Percentiles rank a stretch among this genome's conserved stretches.
Conservation (phyloP, 2,797 vertebrate genomes). For the Gallinago stenura region DNA sequence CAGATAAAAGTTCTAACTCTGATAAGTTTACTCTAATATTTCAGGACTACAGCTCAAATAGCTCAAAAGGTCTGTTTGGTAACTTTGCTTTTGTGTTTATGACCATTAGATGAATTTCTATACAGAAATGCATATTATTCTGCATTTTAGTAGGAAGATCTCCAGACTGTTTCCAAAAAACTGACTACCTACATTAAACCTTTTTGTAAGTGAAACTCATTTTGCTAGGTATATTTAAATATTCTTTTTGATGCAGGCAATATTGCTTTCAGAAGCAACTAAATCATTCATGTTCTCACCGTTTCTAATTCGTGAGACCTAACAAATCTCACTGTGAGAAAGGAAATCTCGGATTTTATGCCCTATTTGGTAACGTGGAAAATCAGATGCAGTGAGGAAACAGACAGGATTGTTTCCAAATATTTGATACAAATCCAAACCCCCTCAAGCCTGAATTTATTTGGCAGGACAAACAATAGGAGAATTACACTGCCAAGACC, state of each 20-base stretch:
- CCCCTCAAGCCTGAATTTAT: conserved; percentile 31
- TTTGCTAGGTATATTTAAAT: not conserved
- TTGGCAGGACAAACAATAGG: conserved; percentile 46
- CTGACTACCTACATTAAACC: not conserved
- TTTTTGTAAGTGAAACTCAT: not conserved
- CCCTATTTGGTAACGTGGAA: conserved; percentile 42
- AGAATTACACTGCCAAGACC: not conserved
- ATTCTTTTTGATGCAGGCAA: not conserved
- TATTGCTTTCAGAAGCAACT: conserved; percentile 22
- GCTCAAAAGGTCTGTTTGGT: not conserved
- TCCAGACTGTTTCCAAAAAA: not conserved
- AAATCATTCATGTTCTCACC: conserved; percentile 22
- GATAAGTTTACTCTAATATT: not conserved
- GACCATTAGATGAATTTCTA: not conserved
- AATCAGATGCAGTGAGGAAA: conserved; percentile 33
- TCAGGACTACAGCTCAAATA: not conserved
- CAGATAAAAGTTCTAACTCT: not conserved
- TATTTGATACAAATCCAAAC: conserved; percentile 57
- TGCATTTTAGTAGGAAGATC: not conserved
- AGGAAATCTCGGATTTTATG: conserved; percentile 42
- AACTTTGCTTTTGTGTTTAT: not conserved
- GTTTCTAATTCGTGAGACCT: conserved; percentile 28
- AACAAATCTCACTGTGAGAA: not conserved
- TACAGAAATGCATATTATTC: not conserved
- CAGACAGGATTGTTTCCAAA: conserved; percentile 41